These are phyloP conservation scores for Nasonia giraulti DNA, from an alignment of 1,140 invertebrate genomes.

Conservation along the genomic window DNA sequence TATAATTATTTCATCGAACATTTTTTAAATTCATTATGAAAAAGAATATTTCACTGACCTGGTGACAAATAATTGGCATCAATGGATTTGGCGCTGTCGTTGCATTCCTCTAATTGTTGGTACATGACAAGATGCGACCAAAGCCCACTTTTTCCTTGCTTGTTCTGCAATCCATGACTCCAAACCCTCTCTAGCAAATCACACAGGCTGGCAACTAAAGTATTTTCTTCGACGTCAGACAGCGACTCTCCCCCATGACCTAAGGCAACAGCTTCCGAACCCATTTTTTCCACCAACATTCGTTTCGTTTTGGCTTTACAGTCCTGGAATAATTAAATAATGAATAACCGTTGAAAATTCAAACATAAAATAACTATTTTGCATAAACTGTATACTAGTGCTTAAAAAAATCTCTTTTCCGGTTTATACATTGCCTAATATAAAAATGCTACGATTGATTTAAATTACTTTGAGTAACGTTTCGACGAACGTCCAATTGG, in stretches of 20 bases:
- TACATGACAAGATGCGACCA: conserved; percentile 95
- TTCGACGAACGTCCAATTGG: conserved; percentile 98
- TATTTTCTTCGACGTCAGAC: conserved; percentile 91
- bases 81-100: conserved; percentile 82
- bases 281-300: conserved; percentile 98
- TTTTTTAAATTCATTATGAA: not conserved
- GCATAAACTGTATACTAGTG: too few relatives aligned
- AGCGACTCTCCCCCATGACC: conserved; percentile 81
- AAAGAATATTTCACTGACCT: conserved; percentile 76
- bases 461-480: conserved; percentile 90
- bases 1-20: not conserved
- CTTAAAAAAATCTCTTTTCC: not conserved
- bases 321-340: conserved; percentile 76
- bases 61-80: conserved; percentile 89
- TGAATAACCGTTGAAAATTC: not conserved
- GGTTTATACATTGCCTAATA: not conserved
- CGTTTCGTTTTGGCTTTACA: conserved; percentile 96
- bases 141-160: conserved; percentile 95
- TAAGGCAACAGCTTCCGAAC: conserved; percentile 92
- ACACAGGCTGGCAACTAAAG: conserved; percentile 96
- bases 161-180: conserved; percentile 96
- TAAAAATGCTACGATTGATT: conserved; percentile 22
- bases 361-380: not conserved
- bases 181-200: conserved; percentile 98
- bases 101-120: conserved; percentile 90